phyloP scores from a whole-genome alignment of 2,888 invertebrate genomes.

The Drosophila demipolita region DNA sequence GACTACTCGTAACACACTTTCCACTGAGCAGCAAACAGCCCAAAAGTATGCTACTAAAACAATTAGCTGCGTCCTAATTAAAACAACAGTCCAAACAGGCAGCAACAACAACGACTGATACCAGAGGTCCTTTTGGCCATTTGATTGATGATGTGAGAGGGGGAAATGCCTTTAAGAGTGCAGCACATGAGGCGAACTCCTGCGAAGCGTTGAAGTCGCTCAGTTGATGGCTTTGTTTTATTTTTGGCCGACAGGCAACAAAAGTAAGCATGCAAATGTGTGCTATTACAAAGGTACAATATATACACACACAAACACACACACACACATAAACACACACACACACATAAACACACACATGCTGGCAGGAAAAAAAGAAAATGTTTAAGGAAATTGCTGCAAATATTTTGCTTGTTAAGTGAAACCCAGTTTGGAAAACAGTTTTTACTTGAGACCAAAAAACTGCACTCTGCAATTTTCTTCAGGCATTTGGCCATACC shows the following conservation, averaged over 20 bases:
- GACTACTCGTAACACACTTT: conserved; percentile 68
- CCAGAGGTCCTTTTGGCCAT: conserved; percentile 36
- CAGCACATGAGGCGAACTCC: conserved; percentile 52
- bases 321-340: conserved; percentile 21
- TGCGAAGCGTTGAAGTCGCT: conserved; percentile 47
- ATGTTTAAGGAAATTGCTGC: conserved; percentile 82
- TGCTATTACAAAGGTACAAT: conserved; percentile 39
- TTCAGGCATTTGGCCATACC: conserved; percentile 67
- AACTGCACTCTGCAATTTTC: conserved; percentile 67
- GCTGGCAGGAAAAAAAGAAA: conserved; percentile 68
- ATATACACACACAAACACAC: conserved; percentile 35
- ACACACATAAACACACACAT: conserved; percentile 17
- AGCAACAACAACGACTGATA: conserved; percentile 12
- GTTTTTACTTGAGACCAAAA: conserved; percentile 40
- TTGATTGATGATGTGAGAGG: conserved; percentile 70
- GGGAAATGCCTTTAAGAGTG: conserved; percentile 65
- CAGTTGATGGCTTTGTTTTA: conserved; percentile 41
- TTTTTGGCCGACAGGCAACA: conserved; percentile 51
- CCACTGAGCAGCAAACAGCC: conserved; percentile 32
- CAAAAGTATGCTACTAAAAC: conserved; percentile 79
- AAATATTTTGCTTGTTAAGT: conserved; percentile 81
- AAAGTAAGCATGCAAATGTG: conserved; percentile 66
- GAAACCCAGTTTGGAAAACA: conserved; percentile 76
- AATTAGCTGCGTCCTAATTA: conserved; percentile 77
- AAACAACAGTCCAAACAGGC: conserved; percentile 63